Evolutionary conservation across 2,797 vertebrate species (phyloP), one percentile per base, ranked within the genome.

Genomic region (Leucoraja ocellata): DNA sequence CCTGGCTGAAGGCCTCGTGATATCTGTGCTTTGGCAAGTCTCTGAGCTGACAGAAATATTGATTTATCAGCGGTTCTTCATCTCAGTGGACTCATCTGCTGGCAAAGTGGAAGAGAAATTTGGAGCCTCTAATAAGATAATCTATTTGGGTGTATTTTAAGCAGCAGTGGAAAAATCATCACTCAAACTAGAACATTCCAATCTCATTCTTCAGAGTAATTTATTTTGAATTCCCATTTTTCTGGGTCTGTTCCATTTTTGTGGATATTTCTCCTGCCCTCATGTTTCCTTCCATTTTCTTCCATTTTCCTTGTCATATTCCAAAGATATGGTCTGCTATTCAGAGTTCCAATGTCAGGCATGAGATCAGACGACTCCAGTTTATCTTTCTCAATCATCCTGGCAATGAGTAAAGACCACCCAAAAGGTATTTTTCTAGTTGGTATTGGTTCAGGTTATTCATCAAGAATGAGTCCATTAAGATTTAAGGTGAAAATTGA

Each of bases 101-200:
- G 39, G 36, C 36, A 76, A 92, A 92, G 23, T 74, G 68, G 71
- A 92, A 73, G 39, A 90, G 71, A 74, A 92, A 76, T 73, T 74
- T 92, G 71, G 25, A 74, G 71, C 68, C 71, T 92, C 23, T 39
- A 76, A n/a, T 54, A 73, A n/a, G 65, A 73, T 76, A 74, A 74
- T 73, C 90, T 71, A 73, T 46, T 54, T 73, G 4, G 71, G 46
- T 92, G 18, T 54, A 28, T 39, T 54, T 92, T 39, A 76, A 73
- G 65, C 23, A 28, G 71, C 46, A 36, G 10, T 39, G 39, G 36
- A 73, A 91, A 91, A 25, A 83, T 39, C 25, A 91, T 39, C 68
- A 74, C 5, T n/a, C 16, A 0, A 21, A 63, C 61, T 63, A 1
- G n/a, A 36, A 23, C 61, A 84, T 84, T 61, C 81, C 46, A 84